phyloP scores from a whole-genome alignment of 2,888 invertebrate genomes.

The Sarcophaga carnaria region DNA sequence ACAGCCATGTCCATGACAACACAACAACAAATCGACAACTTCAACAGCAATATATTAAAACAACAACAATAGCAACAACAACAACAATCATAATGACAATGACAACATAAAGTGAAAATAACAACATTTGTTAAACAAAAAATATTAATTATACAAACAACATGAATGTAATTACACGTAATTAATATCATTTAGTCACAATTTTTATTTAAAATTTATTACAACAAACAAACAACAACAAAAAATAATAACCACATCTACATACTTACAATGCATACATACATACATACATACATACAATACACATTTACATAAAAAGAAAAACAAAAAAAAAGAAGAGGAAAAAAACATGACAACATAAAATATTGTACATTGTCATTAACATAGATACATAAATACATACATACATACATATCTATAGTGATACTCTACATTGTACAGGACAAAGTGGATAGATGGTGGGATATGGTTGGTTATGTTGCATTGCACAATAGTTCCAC shows the following conservation, averaged over 20 bases:
- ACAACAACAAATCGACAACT: background rate
- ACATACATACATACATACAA: background rate
- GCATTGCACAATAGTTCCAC: background rate
- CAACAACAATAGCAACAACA: background rate
- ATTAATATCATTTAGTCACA: slow-evolving; percentile 61
- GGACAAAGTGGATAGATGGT: too few relatives aligned
- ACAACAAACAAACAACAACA: slow-evolving; percentile 2
- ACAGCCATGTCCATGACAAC: background rate
- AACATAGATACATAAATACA: background rate
- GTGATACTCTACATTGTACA: background rate
- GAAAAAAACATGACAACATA: background rate
- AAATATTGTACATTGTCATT: background rate
- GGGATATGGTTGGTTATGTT: background rate
- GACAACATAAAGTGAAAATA: slow-evolving; percentile 40
- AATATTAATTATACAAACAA: slow-evolving; percentile 38
- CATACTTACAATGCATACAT: slow-evolving; percentile 16
- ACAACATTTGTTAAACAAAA: slow-evolving; percentile 41
- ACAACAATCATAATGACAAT: background rate
- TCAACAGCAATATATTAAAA: too few relatives aligned
- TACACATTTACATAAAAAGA: background rate
- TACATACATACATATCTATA: background rate
- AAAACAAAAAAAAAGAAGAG: background rate
- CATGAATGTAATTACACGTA: slow-evolving; percentile 55
- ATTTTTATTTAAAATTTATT: slow-evolving; percentile 56
- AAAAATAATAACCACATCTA: background rate